phyloP scores from a whole-genome alignment of 1,140 invertebrate species.

The Zaprionus gabonicus region DNA sequence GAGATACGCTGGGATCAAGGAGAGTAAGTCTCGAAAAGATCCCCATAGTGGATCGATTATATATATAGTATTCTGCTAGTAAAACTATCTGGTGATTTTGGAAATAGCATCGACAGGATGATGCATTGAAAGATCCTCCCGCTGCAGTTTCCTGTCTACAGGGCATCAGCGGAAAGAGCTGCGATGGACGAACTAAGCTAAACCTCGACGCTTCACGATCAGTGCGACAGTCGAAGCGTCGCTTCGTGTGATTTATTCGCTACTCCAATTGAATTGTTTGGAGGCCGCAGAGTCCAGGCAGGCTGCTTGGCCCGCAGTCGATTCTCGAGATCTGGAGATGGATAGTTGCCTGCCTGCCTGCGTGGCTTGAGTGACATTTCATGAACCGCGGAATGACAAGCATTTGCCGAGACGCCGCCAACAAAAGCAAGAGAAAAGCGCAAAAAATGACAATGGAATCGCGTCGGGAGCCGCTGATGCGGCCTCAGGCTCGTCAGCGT shows the following conservation, averaged over 20 bases:
- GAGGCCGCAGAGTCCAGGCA: slow-evolving; percentile 20
- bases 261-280: slow-evolving; percentile 82
- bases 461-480: slow-evolving; percentile 11
- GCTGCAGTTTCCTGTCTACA: not conserved
- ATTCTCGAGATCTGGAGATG: slow-evolving; percentile 23
- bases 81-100: not conserved
- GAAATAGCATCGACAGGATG: not conserved
- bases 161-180: slow-evolving; percentile 23
- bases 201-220: slow-evolving; percentile 36
- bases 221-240: slow-evolving; percentile 33
- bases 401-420: slow-evolving; percentile 67
- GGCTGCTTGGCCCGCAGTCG: slow-evolving; percentile 9
- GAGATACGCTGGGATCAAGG: slow-evolving; percentile 6
- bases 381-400: slow-evolving; percentile 66
- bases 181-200: slow-evolving; percentile 18
- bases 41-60: not conserved
- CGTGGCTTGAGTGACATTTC: slow-evolving; percentile 77
- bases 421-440: slow-evolving; percentile 15
- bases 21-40: not conserved
- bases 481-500: slow-evolving; percentile 25
- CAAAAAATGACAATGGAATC: slow-evolving; percentile 46
- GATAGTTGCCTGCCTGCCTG: slow-evolving; percentile 12
- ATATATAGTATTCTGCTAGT: not conserved
- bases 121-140: slow-evolving; percentile 10
- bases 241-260: slow-evolving; percentile 79